phyloP scores from a whole-genome alignment of 1,140 invertebrate species.

The Adelges cooleyi region DNA sequence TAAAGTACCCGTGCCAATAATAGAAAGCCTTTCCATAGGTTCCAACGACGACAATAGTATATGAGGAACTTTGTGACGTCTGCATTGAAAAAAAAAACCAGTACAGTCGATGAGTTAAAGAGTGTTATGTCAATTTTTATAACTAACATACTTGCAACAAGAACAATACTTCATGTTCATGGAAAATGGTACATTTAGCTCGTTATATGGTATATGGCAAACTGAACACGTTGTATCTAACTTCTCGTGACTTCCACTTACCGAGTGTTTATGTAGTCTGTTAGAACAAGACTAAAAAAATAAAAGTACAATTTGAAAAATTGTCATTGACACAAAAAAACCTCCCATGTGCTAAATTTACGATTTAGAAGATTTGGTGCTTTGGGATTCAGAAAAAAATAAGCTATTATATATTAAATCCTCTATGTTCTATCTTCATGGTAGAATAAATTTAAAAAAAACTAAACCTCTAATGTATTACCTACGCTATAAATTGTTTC shows the following conservation, averaged over 20 bases:
- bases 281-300: conserved; percentile 25
- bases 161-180: conserved; percentile 54
- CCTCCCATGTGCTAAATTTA: too few species aligned
- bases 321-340: too few species aligned
- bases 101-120: too few species aligned
- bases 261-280: conserved; percentile 21
- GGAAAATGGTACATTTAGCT: conserved; percentile 56
- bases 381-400: too few species aligned
- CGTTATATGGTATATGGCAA: conserved; percentile 71
- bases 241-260: conserved; percentile 28
- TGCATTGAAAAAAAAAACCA: too few species aligned
- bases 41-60: conserved; percentile 40
- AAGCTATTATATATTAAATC: too few species aligned
- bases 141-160: conserved; percentile 49
- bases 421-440: too few species aligned
- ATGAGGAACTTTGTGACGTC: conserved; percentile 11
- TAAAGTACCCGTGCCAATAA: conserved; percentile 62
- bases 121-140: too few species aligned
- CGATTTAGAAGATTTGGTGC: too few species aligned
- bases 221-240: conserved; percentile 41
- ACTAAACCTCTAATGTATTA: too few species aligned
- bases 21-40: conserved; percentile 58
- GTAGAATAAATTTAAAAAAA: too few species aligned
- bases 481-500: too few species aligned
- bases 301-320: neutral